Conservation (phyloP, 2,797 vertebrate genomes). For the Botia almorhae region DNA sequence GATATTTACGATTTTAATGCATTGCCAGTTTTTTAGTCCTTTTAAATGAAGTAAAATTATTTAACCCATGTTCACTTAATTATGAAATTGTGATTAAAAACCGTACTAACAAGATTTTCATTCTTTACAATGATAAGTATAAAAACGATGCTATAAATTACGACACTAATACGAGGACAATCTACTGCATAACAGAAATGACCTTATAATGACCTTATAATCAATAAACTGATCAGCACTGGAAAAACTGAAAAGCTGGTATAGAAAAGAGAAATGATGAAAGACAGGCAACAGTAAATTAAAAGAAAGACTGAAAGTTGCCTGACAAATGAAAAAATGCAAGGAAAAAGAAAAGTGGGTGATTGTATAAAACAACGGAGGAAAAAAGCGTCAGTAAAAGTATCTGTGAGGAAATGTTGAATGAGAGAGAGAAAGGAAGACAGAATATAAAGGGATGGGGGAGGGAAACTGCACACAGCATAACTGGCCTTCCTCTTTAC, state of each 20-base stretch:
- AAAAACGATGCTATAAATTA: too few species aligned
- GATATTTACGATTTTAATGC: too few species aligned
- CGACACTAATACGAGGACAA: neutral
- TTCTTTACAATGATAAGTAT: neutral
- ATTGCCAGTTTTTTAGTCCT: too few species aligned
- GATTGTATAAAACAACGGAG: slow-evolving; percentile 6
- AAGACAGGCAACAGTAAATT: slow-evolving; percentile 47
- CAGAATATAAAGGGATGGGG: slow-evolving; percentile 61
- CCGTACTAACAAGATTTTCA: neutral
- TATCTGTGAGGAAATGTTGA: slow-evolving; percentile 36
- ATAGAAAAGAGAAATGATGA: neutral
- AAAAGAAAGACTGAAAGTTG: slow-evolving; percentile 34
- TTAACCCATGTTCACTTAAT: neutral
- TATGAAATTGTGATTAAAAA: neutral
- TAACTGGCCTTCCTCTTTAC: slow-evolving; percentile 32
- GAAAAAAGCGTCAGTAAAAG: neutral
- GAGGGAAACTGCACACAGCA: slow-evolving; percentile 51
- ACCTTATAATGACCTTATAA: too few species aligned
- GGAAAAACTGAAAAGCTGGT: neutral
- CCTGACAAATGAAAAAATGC: neutral
- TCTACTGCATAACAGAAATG: neutral
- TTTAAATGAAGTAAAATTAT: neutral
- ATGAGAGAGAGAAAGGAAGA: slow-evolving; percentile 57
- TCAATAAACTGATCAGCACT: neutral
- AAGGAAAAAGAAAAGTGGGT: neutral